These are phyloP conservation scores for Gila orcuttii DNA, from an alignment of 2,113 vertebrate species.

Conservation along the genomic window DNA sequence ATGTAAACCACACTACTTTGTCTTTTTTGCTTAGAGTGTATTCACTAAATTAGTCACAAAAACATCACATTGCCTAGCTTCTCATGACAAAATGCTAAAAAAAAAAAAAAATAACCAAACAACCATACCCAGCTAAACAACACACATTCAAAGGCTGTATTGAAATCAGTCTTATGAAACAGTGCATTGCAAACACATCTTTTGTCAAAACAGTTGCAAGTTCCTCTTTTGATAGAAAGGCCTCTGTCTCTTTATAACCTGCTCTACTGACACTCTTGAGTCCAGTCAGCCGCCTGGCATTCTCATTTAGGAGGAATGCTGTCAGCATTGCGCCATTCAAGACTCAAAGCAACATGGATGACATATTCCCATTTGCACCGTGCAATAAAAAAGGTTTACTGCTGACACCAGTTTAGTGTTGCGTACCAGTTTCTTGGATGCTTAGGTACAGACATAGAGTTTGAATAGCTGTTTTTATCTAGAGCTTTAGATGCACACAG, in stretches of 20 bases:
- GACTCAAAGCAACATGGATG: slow-evolving; percentile 2
- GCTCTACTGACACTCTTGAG: neutral
- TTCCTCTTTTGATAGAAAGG: slow-evolving; percentile 12
- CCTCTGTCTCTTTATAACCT: neutral
- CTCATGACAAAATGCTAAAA: slow-evolving; percentile 28
- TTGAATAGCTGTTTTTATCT: slow-evolving; percentile 53
- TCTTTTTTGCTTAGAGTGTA: slow-evolving; percentile 10
- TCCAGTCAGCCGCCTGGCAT: neutral
- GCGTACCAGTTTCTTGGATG: neutral
- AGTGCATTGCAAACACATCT: neutral
- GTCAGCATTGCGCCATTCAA: neutral
- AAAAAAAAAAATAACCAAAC: slow-evolving; percentile 5
- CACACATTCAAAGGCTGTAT: neutral
- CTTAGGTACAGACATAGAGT: slow-evolving; percentile 48
- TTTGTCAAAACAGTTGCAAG: slow-evolving; percentile 3
- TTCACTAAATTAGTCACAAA: slow-evolving; percentile 31
- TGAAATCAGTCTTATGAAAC: slow-evolving; percentile 7
- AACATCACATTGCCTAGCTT: slow-evolving; percentile 9
- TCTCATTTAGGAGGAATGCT: neutral
- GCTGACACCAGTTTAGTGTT: slow-evolving; percentile 3
- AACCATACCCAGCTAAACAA: neutral
- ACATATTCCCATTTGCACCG: neutral
- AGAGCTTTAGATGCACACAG: slow-evolving; percentile 62
- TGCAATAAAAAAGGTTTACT: slow-evolving; percentile 28
- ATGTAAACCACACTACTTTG: slow-evolving; percentile 39